Evolutionary conservation across 2,113 vertebrate species (phyloP).

Genomic region (Fulmarus glacialis): DNA sequence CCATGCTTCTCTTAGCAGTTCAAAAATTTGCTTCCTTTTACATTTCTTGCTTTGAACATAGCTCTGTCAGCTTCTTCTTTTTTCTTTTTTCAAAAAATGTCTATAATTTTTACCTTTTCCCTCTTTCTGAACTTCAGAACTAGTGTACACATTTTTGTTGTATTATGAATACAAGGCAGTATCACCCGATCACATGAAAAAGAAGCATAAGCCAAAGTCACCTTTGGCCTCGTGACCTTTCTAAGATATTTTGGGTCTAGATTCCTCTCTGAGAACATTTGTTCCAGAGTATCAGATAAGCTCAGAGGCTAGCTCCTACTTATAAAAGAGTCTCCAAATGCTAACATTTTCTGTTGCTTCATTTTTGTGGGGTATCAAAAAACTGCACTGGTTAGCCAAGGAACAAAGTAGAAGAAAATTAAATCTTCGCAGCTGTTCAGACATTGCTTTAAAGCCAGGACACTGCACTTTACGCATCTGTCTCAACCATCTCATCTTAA

Average conservation of each 20-base stretch:
- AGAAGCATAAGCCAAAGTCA: background rate
- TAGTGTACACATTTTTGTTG: background rate
- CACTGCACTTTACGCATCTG: background rate
- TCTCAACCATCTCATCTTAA: background rate
- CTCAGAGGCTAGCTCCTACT: background rate
- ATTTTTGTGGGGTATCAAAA: background rate
- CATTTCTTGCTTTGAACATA: background rate
- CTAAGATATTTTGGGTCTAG: background rate
- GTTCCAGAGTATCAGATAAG: background rate
- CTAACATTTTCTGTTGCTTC: background rate
- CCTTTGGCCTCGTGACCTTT: background rate
- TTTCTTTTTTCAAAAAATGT: rapidly evolving
- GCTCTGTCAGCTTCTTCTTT: background rate
- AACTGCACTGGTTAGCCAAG: background rate
- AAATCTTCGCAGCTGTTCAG: background rate
- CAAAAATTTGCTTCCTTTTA: background rate
- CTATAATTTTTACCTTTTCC: background rate
- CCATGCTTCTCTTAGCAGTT: background rate
- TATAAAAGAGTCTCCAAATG: background rate
- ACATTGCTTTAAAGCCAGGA: background rate
- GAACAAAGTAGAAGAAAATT: background rate
- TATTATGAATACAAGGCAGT: background rate
- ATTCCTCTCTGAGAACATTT: background rate
- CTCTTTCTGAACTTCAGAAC: background rate
- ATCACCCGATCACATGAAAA: background rate